Base-by-base conservation (phyloP, 2,797 vertebrate species). In the Trachurus trachurus region DNA sequence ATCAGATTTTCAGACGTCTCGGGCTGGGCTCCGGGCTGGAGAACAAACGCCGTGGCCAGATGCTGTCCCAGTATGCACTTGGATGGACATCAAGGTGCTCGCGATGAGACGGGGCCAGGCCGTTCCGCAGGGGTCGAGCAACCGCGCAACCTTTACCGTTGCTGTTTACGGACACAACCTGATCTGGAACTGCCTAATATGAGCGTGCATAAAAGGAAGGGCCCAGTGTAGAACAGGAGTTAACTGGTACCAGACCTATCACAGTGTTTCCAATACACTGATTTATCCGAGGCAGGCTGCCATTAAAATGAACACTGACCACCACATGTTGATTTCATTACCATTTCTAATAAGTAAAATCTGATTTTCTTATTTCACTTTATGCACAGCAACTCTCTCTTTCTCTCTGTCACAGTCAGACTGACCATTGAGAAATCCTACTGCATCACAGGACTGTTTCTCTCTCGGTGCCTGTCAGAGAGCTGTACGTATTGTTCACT, bases 41-140 rank as follows among this genome's bases (percentile, higher is more conserved):
- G 84, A 91, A 90, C 87, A 81, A 90, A 82, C 37, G 22, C 82
- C 15, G 66, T 19, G 70, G 91, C 88, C 93, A 95, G 92, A 91
- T 93, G 87, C 86, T 60, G 79, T 90, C 90, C 88, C 92, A 91
- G 90, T 85, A 80, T 92, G 92, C 80, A 84, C 54, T 83, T 91
- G 92, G 92, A 94, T 66, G 76, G 83, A 84, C 86, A 92, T 90
- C 84, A 90, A 92, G 89, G 90, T 84, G 71, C 74, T 88, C 81
- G 87, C 77, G 60, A 65, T 34, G 53, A 69, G 80, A 88, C 80
- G 74, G 87, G 69, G 26, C 81, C 42, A 16, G 73, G 72, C 79
- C 81, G 85, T 86, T 40, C 80, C 80, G 74, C 29, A 60, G 85
- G 80, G 81, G 74, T 82, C 15, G 34, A 56, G 72, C 83, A 89